These are phyloP conservation scores for Plumapathes pennacea DNA, from an alignment of 92 coral and sea anemone genomes.

Conservation along the genomic window DNA sequence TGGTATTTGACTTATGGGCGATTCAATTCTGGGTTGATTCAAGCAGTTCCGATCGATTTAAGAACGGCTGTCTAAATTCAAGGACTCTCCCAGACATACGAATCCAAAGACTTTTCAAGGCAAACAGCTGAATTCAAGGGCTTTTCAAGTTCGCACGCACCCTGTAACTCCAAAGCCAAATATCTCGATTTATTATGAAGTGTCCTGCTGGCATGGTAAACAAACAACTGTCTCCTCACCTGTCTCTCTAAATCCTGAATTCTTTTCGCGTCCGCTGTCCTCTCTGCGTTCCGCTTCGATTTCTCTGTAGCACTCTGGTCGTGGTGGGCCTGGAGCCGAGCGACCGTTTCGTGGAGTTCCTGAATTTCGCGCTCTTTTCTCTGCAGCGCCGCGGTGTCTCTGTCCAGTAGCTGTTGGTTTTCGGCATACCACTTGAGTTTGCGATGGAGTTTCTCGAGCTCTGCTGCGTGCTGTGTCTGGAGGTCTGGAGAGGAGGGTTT, in stretches of 20 bases:
- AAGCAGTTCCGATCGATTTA: too few relatives aligned
- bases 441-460: conserved; percentile 82
- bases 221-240: too few relatives aligned
- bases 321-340: conserved; percentile 80
- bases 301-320: conserved; percentile 72
- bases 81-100: too few relatives aligned
- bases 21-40: too few relatives aligned
- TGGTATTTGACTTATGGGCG: too few relatives aligned
- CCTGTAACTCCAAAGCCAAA: too few relatives aligned
- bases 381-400: conserved; percentile 70
- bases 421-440: conserved; percentile 97
- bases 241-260: conserved; percentile 94
- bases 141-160: too few relatives aligned
- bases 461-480: conserved; percentile 60
- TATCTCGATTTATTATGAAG: too few relatives aligned
- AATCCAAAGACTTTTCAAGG: too few relatives aligned
- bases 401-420: conserved; percentile 88
- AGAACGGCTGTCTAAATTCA: too few relatives aligned
- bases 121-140: too few relatives aligned
- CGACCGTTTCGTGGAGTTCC: conserved; percentile 79
- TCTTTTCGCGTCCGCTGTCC: conserved; percentile 81
- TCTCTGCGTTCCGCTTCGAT: conserved; percentile 71
- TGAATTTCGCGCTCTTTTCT: conserved; percentile 83
- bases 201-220: too few relatives aligned
- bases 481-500: conserved; percentile 43